Conservation (phyloP, 1,140 invertebrate species). For the Drosophila kepulauana region DNA sequence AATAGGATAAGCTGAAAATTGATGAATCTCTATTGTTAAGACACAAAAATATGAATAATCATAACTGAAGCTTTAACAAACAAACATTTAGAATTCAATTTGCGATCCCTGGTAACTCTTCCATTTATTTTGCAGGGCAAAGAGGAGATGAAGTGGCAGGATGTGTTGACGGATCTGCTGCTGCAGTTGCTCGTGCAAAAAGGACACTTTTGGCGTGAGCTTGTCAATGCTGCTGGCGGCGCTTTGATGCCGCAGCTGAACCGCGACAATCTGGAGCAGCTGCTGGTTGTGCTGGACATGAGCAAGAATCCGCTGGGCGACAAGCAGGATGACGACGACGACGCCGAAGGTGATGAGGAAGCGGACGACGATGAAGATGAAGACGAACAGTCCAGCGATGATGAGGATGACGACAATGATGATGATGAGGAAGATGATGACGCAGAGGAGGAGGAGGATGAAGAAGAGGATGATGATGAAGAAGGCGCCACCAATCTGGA, state of each 20-base stretch:
- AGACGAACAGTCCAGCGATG: constrained; percentile 20
- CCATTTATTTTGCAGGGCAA: not conserved
- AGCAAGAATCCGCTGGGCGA: constrained; percentile 50
- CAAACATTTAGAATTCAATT: no score
- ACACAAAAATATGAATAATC: no score
- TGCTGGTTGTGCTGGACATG: constrained; percentile 54
- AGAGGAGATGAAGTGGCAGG: constrained; percentile 49
- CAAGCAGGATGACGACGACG: not conserved
- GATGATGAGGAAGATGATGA: not conserved
- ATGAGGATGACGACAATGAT: constrained; percentile 1
- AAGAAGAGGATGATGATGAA: not conserved
- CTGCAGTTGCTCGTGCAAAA: constrained; percentile 62
- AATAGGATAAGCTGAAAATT: no score
- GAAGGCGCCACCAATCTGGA: constrained; percentile 36
- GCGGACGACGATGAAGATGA: constrained; percentile 4
- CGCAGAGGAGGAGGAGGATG: not conserved
- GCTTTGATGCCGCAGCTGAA: constrained; percentile 46
- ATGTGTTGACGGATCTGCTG: constrained; percentile 61
- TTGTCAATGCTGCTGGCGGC: constrained; percentile 38
- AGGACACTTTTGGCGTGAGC: constrained; percentile 52
- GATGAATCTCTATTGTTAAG: no score
- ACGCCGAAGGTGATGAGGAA: not conserved
- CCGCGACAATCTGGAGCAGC: constrained; percentile 46
- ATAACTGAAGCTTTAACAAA: no score
- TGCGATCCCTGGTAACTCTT: no score